phyloP scores from a whole-genome alignment of 2,797 vertebrate species.

The Halcyon badia region DNA sequence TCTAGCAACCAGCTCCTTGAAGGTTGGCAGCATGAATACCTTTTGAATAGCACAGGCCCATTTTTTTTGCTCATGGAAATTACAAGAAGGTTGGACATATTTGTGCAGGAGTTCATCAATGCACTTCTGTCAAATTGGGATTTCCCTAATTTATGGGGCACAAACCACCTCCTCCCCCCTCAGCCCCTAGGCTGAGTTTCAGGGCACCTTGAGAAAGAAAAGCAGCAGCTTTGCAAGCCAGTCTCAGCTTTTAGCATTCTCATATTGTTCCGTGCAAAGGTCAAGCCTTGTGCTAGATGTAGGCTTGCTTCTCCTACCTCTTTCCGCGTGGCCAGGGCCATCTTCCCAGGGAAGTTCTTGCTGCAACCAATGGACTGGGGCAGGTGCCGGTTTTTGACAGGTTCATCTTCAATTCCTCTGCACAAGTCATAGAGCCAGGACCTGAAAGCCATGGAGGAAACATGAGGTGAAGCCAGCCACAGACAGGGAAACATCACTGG shows the following conservation, averaged over 20 bases:
- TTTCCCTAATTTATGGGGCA: not conserved
- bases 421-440: slow-evolving; percentile 94
- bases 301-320: slow-evolving; percentile 81
- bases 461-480: not conserved
- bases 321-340: slow-evolving; percentile 86
- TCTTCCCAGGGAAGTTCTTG: slow-evolving; percentile 93
- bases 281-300: not conserved
- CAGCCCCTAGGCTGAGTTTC: not conserved
- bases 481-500: not conserved
- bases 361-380: slow-evolving; percentile 96
- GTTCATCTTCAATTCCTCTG: slow-evolving; percentile 94
- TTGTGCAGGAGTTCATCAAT: not conserved
- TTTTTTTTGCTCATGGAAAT: not conserved
- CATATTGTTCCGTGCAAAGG: not conserved
- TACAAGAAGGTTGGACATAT: not conserved
- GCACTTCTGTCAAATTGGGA: not conserved
- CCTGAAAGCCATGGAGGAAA: slow-evolving; percentile 77
- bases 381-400: slow-evolving; percentile 92
- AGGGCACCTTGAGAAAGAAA: not conserved
- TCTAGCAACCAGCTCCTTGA: not conserved
- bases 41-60: not conserved
- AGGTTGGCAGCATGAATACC: not conserved
- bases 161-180: not conserved
- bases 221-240: not conserved
- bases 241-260: not conserved